phyloP scores from a whole-genome alignment of 2,888 invertebrate genomes.

The Camptogramma bilineatum region DNA sequence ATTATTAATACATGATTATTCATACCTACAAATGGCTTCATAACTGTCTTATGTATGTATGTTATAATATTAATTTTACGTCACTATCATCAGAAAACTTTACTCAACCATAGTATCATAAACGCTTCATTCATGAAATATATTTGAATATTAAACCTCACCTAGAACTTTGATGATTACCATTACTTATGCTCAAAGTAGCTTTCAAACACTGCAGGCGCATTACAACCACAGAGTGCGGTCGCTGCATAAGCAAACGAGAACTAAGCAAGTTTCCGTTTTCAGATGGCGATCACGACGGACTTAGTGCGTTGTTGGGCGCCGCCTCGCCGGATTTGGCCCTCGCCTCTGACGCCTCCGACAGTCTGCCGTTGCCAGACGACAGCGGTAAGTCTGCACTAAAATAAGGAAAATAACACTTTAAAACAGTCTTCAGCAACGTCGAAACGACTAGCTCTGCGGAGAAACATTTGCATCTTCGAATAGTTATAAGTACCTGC shows the following conservation, averaged over 20 bases:
- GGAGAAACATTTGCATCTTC: not conserved
- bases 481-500: not conserved
- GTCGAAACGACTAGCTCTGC: not conserved
- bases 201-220: conserved; percentile 7
- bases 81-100: no score
- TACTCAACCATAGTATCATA: not conserved
- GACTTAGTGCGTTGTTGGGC: conserved; percentile 72
- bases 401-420: conserved; percentile 20
- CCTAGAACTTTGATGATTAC: not conserved
- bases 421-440: not conserved
- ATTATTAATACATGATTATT: not conserved
- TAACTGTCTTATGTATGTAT: not conserved
- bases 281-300: conserved; percentile 75
- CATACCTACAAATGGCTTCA: not conserved
- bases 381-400: conserved; percentile 69
- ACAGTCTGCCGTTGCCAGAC: conserved; percentile 77
- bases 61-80: not conserved
- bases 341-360: conserved; percentile 76
- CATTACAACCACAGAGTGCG: conserved; percentile 10
- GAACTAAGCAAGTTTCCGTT: conserved; percentile 26
- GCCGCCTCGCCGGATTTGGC: conserved; percentile 76
- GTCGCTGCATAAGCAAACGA: conserved; percentile 11
- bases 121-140: not conserved
- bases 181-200: conserved; percentile 1
- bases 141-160: not conserved